Conservation (phyloP, 92 coral and sea anemone genomes). For the Epizoanthus ramosus region DNA sequence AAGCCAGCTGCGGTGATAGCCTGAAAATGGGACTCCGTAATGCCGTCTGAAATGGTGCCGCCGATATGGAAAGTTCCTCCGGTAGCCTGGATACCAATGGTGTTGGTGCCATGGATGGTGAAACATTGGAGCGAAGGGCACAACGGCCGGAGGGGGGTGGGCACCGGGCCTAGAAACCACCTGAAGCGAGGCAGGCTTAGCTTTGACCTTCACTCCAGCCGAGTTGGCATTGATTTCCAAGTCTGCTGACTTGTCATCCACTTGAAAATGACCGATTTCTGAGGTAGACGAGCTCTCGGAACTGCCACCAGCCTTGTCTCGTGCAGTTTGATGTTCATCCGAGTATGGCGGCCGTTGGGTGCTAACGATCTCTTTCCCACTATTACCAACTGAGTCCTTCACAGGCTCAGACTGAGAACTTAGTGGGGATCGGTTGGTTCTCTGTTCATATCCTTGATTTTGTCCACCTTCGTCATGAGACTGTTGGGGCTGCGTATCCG, state of each 20-base stretch:
- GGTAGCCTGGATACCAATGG: constrained; percentile 81
- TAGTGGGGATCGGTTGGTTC: neutral
- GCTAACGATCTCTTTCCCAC: constrained; percentile 84
- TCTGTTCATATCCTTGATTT: neutral
- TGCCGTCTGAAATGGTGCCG: constrained; percentile 57
- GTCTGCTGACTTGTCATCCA: constrained; percentile 97
- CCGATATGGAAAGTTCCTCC: constrained; percentile 54
- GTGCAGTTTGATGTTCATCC: constrained; percentile 15
- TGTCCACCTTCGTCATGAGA: neutral
- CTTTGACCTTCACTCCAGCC: constrained; percentile 96
- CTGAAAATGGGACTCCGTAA: constrained; percentile 52
- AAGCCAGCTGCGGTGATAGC: constrained; percentile 38
- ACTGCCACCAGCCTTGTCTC: constrained; percentile 26
- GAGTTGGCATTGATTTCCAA: constrained; percentile 98
- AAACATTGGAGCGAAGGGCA: constrained; percentile 70
- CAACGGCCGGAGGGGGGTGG: constrained; percentile 69
- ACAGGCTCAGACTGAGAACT: constrained; percentile 56
- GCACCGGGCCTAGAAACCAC: constrained; percentile 98
- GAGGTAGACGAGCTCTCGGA: constrained; percentile 57
- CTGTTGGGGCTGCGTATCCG: neutral
- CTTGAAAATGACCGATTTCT: constrained; percentile 94
- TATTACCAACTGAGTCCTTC: constrained; percentile 74
- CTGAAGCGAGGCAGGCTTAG: constrained; percentile 99
- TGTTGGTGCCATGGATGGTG: constrained; percentile 69
- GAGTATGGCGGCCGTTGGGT: constrained; percentile 53